Evolutionary conservation across 2,113 vertebrate species (phyloP).

Genomic region (Lamprologus tigripictilis): DNA sequence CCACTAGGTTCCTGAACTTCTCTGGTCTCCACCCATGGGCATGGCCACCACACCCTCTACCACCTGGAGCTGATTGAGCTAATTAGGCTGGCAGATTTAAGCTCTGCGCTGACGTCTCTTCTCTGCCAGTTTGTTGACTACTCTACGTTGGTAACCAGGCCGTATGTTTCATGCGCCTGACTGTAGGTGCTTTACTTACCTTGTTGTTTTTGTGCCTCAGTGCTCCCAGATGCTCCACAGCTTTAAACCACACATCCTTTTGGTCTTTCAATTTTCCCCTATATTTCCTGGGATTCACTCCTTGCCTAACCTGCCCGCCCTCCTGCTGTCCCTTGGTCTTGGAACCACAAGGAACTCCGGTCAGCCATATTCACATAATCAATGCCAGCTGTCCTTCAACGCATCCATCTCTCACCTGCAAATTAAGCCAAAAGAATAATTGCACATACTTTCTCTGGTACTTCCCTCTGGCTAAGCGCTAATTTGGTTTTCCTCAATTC

Average conservation of each 20-base stretch:
- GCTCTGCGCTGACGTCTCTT: fast-evolving
- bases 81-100: background rate
- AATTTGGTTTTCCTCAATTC: fast-evolving
- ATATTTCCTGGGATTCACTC: background rate
- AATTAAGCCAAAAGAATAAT: background rate
- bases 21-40: background rate
- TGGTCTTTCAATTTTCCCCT: background rate
- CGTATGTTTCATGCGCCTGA: fast-evolving
- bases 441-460: background rate
- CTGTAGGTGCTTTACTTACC: background rate
- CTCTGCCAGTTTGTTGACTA: fast-evolving
- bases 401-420: fast-evolving
- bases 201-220: fast-evolving
- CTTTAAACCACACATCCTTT: background rate
- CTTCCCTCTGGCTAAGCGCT: fast-evolving
- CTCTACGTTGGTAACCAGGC: background rate
- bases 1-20: background rate
- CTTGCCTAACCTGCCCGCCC: fast-evolving
- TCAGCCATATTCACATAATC: background rate
- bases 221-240: fast-evolving
- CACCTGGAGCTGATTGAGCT: background rate
- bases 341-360: background rate
- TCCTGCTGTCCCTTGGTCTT: background rate
- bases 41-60: background rate
- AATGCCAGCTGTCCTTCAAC: fast-evolving